Conservation (phyloP, 2,797 vertebrate genomes). For the Tinamus major region DNA sequence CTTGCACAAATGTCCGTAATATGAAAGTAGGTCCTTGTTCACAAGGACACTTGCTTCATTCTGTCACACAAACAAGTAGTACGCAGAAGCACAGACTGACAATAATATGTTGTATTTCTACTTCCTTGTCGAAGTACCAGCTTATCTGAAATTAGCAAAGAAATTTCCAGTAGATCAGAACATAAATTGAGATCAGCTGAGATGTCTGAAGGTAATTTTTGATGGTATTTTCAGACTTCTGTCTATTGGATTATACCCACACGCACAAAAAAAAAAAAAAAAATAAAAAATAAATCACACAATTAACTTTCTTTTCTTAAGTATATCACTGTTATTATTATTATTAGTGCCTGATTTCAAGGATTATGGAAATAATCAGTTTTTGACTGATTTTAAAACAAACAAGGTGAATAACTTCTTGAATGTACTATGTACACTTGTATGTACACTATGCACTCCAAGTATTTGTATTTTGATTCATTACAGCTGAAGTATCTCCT, state of each 20-base stretch:
- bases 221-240: background rate
- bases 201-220: background rate
- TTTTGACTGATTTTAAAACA: background rate
- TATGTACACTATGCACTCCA: background rate
- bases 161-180: background rate
- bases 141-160: background rate
- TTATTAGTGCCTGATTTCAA: background rate
- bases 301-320: background rate
- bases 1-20: background rate
- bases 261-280: background rate
- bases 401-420: accelerated
- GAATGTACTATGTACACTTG: background rate
- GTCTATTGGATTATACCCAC: background rate
- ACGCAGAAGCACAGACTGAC: background rate
- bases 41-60: background rate
- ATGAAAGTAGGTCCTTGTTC: background rate
- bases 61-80: background rate
- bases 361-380: background rate
- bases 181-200: background rate
- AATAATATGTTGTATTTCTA: background rate
- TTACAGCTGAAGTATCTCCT: background rate
- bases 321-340: background rate
- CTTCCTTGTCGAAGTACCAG: background rate
- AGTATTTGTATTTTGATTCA: background rate
- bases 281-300: background rate